A percentile compares a stretch with the other conserved stretches of the same genome.
phyloP scores from a whole-genome alignment of 2,797 vertebrate genomes.

The Gobionotothen gibberifrons region DNA sequence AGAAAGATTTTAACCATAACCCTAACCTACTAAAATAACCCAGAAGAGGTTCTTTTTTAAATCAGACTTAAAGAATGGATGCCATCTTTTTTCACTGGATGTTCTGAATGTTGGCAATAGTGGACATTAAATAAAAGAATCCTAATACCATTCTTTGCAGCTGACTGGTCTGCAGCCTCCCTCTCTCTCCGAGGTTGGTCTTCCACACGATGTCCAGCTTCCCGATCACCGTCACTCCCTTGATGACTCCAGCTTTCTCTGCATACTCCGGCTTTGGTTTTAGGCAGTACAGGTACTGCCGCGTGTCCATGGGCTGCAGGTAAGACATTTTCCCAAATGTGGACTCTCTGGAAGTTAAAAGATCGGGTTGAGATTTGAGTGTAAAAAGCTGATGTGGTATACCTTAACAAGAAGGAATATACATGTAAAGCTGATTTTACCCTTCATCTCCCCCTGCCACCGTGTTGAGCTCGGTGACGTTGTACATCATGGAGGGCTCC shows the following conservation, averaged over 20 bases:
- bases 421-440: constrained; percentile 73
- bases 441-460: constrained; percentile 82
- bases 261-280: constrained; percentile 98
- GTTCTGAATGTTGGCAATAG: neutral
- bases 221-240: constrained; percentile 97
- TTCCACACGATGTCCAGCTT: constrained; percentile 99
- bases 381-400: neutral
- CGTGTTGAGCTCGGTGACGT: constrained; percentile 93
- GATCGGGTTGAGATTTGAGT: neutral
- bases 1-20: too few relatives aligned
- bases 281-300: constrained; percentile 97
- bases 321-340: constrained; percentile 98
- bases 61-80: too few relatives aligned
- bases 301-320: constrained; percentile 96
- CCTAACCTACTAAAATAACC: too few relatives aligned
- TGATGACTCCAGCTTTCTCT: constrained; percentile 98
- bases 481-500: constrained; percentile 98
- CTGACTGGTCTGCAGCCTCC: constrained; percentile 97
- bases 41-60: too few relatives aligned
- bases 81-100: too few relatives aligned
- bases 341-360: constrained; percentile 83
- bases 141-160: constrained; percentile 95
- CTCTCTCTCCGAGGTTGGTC: constrained; percentile 96
- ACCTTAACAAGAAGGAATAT: neutral
- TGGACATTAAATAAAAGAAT: neutral